Evolutionary conservation across 2,888 invertebrate genomes (phyloP).

Genomic region (Campoplex capitator): DNA sequence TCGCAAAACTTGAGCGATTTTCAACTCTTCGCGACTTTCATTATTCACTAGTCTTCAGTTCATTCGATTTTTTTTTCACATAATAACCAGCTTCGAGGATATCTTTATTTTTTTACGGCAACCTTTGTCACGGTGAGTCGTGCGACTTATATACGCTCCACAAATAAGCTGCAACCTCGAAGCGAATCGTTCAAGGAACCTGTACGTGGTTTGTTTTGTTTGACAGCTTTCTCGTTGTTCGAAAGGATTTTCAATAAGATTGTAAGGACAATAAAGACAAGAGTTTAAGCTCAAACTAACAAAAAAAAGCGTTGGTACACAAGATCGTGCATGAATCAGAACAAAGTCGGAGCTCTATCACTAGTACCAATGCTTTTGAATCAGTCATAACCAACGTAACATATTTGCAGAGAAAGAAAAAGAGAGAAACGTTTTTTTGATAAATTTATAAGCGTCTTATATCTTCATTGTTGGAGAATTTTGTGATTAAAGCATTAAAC

Average conservation of each 20-base stretch:
- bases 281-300: background rate
- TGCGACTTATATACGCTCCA: background rate
- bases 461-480: background rate
- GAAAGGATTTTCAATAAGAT: background rate
- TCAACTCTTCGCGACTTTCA: background rate
- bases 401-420: background rate
- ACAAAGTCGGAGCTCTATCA: constrained; percentile 24
- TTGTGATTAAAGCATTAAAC: background rate
- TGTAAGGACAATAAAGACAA: background rate
- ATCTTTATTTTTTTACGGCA: background rate
- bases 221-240: background rate
- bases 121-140: background rate
- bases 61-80: background rate
- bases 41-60: background rate
- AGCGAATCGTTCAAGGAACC: background rate
- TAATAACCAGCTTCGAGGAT: background rate
- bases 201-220: background rate
- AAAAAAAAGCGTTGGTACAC: background rate
- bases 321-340: constrained; percentile 23
- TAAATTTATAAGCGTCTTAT: background rate
- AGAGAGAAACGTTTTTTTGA: background rate
- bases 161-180: background rate
- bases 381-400: too few relatives aligned
- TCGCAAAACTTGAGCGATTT: background rate
- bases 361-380: too few relatives aligned